Percentiles rank a stretch among this genome's conserved stretches.
Conservation (phyloP, 2,888 invertebrate genomes). For the Blastobasis lacticolella region DNA sequence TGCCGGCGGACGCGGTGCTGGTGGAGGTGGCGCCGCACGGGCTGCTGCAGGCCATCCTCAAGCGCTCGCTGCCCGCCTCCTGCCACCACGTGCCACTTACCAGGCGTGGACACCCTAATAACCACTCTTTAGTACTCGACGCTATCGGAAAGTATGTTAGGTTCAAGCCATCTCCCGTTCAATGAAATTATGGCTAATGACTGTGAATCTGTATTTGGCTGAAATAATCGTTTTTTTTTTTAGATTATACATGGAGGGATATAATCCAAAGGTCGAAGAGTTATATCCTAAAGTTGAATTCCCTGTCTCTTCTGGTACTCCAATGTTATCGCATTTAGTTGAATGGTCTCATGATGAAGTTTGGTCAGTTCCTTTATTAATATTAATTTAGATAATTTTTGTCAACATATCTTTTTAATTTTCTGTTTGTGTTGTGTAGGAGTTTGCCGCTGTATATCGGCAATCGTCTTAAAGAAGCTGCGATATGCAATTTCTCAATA, state of each 20-base stretch:
- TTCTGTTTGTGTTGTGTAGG: conserved; percentile 22
- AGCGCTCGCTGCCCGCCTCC: conserved; percentile 78
- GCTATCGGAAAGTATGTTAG: conserved; percentile 76
- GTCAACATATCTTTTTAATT: too few species aligned
- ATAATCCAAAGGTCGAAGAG: conserved; percentile 78
- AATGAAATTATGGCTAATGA: too few species aligned
- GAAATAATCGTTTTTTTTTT: conserved; percentile 7
- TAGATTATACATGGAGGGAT: conserved; percentile 84
- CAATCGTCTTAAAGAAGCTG: conserved; percentile 24
- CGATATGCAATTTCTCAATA: conserved; percentile 27
- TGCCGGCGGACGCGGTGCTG: conserved; percentile 85
- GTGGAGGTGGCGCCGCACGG: conserved; percentile 95
- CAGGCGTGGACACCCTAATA: conserved; percentile 78
- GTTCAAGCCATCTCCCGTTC: too few species aligned
- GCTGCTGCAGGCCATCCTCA: conserved; percentile 89
- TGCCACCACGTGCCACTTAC: conserved; percentile 83
- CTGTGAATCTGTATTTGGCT: too few species aligned
- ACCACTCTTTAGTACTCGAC: conserved; percentile 67
- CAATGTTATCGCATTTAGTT: conserved; percentile 85
- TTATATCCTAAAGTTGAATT: conserved; percentile 83
- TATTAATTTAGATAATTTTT: neutral
- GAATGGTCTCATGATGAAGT: conserved; percentile 86
- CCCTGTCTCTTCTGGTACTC: conserved; percentile 90
- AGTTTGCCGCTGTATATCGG: conserved; percentile 24
- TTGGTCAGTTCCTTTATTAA: conserved; percentile 54